Evolutionary conservation across 2,797 vertebrate species (phyloP), one percentile per base, ranked within the genome.

Genomic region (Sparidentex hasta): DNA sequence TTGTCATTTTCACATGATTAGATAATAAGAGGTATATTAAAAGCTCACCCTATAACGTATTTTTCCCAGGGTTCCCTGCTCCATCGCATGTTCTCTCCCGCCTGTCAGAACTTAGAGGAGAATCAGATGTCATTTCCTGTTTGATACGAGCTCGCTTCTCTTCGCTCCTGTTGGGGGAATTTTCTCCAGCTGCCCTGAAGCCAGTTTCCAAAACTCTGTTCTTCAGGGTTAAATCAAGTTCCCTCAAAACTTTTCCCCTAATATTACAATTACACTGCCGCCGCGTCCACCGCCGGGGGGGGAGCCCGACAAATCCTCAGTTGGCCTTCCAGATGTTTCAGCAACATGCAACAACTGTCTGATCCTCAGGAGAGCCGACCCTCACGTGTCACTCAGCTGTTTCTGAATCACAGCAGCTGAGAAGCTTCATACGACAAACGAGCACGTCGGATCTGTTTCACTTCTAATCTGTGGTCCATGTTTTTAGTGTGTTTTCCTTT

Each of bases 291-390:
- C 25, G 78, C 91, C 66, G 23, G 64, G 76, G 18, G 44, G 85
- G 85, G 82, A 58, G 59, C 6, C 29, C 76, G 78, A 82, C 78
- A 76, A 85, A 90, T 88, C 83, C 87, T 93, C 85, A 38, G 89
- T 87, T 83, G 88, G 79, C 46, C 38, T 2, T 86, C 90, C 94
- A 95, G 94, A 94, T 94, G 94, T 94, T 94, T 61, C 62, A 71
- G 87, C 85, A 82, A 85, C 71, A 48, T 91, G 92, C 90, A 94
- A 92, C 94, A 94, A 94, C 94, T 94, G 94, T 89, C 75, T 78
- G 79, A 58, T 87, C 78, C 87, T 90, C 76, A 2, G 69, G 81
- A 82, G 83, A 64, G 17, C 0, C 4, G 71, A 74, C 66, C 84
- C 84, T 89, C 82, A 54, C 72, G 66, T 74, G 83, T 69, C 78